phyloP scores from a whole-genome alignment of 2,888 invertebrate genomes.

The Phragmatobia fuliginosa region DNA sequence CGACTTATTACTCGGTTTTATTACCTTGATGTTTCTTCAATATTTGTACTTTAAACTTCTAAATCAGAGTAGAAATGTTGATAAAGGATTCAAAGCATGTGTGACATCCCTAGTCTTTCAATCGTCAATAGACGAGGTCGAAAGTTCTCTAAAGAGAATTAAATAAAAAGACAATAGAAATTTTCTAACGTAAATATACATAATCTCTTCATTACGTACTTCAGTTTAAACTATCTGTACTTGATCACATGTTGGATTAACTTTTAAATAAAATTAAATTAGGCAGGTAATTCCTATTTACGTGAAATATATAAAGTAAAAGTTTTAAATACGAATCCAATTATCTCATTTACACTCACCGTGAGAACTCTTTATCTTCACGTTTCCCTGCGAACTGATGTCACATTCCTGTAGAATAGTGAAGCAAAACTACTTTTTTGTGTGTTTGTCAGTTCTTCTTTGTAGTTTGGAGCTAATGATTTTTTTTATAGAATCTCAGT shows the following conservation, averaged over 20 bases:
- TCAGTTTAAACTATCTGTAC: too few relatives aligned
- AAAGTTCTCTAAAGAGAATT: too few relatives aligned
- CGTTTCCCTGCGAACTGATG: constrained; percentile 35
- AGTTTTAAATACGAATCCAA: constrained; percentile 15
- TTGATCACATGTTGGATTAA: too few relatives aligned
- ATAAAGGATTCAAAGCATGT: not conserved
- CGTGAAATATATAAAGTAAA: too few relatives aligned
- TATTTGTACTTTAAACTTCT: not conserved
- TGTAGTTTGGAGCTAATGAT: not conserved
- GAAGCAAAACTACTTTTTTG: constrained; percentile 22
- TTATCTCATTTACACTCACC: constrained; percentile 33
- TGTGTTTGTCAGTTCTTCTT: not conserved
- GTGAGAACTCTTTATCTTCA: constrained; percentile 41
- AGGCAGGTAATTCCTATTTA: too few relatives aligned
- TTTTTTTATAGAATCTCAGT: not conserved
- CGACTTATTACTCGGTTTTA: too few relatives aligned
- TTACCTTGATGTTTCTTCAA: not conserved
- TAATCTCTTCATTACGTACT: too few relatives aligned
- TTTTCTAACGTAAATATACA: too few relatives aligned
- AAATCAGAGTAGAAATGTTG: not conserved
- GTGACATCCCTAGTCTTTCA: not conserved
- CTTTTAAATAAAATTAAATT: too few relatives aligned
- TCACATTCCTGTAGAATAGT: constrained; percentile 35
- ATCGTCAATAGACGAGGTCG: not conserved
- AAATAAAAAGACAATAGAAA: not conserved